Base-by-base conservation (phyloP, 2,113 vertebrate genomes). In the Guaruba guarouba region DNA sequence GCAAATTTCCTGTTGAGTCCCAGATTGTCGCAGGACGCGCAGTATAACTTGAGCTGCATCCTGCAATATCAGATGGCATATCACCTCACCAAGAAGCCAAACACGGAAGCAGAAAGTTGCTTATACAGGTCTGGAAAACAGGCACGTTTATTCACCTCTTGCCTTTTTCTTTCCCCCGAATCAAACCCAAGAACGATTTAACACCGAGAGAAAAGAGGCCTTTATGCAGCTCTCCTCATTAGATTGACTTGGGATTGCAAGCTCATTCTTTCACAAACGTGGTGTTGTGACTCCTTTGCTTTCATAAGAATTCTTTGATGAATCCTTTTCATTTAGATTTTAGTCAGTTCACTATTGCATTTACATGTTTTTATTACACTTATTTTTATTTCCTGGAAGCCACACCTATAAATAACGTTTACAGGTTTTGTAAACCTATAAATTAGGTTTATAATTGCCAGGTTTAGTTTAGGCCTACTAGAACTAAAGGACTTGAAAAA, bases 101-200 rank as follows among this genome's bases (percentile, higher is more conserved):
- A 92, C 88, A 91, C 55, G 28, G 93, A 97, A 97, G 76, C 62
- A 68, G 33, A 93, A 63, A 77, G 51, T 48, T 94, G 44, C 94
- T 97, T 82, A 68, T 28, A 84, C 6, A 77, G 67, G 48, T 90
- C 75, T 80, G 70, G 83, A 80, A 83, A 94, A 44, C 61, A 85
- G 52, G 82, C 44, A 73, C 10, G 1, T 93, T 95, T 89, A 80
- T 93, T 95, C 69, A 69, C 75, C 82, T 90, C 70, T 17, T 62
- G 41, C 23, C 41, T 33, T 84, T 46, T 46, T 57, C 63, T 66
- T 33, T 35, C 17, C n/a, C 28, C 33, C 52, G 51, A 11, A 63
- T 66, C 51, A 90, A 90, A 86, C 89, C 3, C 35, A 78, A 90
- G 31, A 63, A 54, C 17, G 62, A 93, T 66, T 91, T 92, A 92